A percentile compares a stretch with the other conserved stretches of the same genome.
Conservation (phyloP, 1,140 invertebrate species). For the Andricus grossulariae region DNA sequence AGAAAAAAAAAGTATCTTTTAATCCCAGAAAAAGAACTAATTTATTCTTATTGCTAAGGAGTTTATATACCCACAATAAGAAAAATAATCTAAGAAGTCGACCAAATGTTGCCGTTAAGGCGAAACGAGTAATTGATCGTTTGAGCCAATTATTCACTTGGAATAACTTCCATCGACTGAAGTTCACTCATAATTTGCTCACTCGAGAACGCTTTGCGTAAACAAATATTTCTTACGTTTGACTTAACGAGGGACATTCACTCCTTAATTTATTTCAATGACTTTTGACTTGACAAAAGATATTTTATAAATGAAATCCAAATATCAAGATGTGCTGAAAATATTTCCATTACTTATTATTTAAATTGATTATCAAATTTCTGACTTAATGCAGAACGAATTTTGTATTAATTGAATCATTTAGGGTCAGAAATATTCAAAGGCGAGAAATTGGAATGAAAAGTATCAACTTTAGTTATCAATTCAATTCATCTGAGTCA, state of each 20-base stretch:
- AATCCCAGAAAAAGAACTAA: background rate
- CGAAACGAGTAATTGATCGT: slow-evolving; percentile 28
- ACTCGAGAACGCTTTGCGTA: slow-evolving; percentile 24
- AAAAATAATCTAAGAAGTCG: slow-evolving; percentile 22
- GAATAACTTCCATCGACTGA: slow-evolving; percentile 28
- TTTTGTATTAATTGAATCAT: too few relatives aligned
- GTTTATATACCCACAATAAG: background rate
- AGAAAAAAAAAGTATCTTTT: background rate
- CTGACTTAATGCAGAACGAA: too few relatives aligned
- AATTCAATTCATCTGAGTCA: slow-evolving; percentile 27
- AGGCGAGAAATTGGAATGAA: background rate
- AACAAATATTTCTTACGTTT: slow-evolving; percentile 21
- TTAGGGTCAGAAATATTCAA: background rate
- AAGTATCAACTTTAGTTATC: slow-evolving; percentile 10
- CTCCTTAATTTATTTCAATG: slow-evolving; percentile 11
- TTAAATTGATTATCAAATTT: too few relatives aligned
- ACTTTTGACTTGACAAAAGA: too few relatives aligned
- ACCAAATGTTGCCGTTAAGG: slow-evolving; percentile 2
- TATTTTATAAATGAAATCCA: too few relatives aligned
- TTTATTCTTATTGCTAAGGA: background rate
- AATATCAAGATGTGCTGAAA: too few relatives aligned
- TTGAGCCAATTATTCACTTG: slow-evolving; percentile 31
- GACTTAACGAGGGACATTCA: slow-evolving; percentile 20
- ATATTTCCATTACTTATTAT: too few relatives aligned
- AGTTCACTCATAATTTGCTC: slow-evolving; percentile 30